Conservation (phyloP, 2,113 vertebrate genomes). For the Rhinopomastus cyanomelas region DNA sequence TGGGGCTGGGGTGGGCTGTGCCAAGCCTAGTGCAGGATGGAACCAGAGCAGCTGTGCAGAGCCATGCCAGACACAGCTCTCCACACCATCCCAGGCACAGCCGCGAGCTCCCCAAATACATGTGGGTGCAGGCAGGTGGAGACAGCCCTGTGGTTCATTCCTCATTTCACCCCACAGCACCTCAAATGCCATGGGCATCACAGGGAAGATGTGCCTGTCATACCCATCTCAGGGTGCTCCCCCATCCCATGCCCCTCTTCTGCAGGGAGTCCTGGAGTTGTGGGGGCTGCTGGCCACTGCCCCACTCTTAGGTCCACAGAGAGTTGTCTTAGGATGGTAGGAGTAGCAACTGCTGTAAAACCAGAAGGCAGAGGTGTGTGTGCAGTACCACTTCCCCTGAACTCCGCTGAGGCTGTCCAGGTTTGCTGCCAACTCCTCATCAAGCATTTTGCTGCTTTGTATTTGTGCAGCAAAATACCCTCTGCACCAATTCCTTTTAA, state of each 20-base stretch:
- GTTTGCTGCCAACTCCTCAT: background rate
- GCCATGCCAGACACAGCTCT: background rate
- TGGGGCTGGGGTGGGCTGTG: background rate
- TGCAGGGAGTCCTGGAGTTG: background rate
- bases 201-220: background rate
- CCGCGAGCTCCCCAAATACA: rapidly evolving
- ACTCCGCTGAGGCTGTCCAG: background rate
- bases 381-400: background rate
- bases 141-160: too few species aligned
- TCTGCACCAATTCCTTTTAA: background rate
- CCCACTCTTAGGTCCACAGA: background rate
- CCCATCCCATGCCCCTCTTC: rapidly evolving
- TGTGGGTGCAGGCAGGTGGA: background rate
- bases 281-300: background rate
- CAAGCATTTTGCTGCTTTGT: background rate
- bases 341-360: background rate
- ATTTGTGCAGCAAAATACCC: background rate
- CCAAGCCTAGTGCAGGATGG: background rate
- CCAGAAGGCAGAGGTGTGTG: background rate
- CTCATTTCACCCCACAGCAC: rapidly evolving
- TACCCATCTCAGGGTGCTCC: too few species aligned
- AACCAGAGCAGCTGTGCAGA: background rate
- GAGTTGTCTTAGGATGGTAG: too few species aligned
- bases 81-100: too few species aligned
- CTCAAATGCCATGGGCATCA: rapidly evolving